Evolutionary conservation across 30 jellyfish, hydroid and myxozoan species (phyloP).

Genomic region (Nemopilema nomurai): DNA sequence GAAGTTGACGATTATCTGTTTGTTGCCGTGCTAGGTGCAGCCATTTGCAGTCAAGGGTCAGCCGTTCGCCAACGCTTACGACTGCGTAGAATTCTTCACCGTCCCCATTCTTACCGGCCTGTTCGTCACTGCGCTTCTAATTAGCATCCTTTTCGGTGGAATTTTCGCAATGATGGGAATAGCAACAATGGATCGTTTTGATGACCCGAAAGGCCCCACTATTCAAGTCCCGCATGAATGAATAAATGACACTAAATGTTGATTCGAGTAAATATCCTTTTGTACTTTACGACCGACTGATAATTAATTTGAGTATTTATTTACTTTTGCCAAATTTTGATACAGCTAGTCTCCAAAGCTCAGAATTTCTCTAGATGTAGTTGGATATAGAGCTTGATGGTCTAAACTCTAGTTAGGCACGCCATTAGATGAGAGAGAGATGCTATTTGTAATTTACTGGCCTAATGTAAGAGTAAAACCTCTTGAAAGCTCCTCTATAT

Average conservation of each 20-base stretch:
- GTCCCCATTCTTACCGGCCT: slow-evolving; percentile 90
- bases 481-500: not conserved
- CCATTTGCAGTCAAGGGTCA: slow-evolving; percentile 55
- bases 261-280: not conserved
- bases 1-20: too few species aligned
- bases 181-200: slow-evolving; percentile 96
- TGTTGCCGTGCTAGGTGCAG: slow-evolving; percentile 65
- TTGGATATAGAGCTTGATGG: not conserved
- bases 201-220: slow-evolving; percentile 97
- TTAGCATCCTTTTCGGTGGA: slow-evolving; percentile 77
- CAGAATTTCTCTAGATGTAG: not conserved
- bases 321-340: not conserved
- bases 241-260: not conserved
- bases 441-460: too few species aligned
- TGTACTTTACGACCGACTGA: not conserved
- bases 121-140: slow-evolving; percentile 64
- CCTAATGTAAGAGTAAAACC: not conserved
- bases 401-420: not conserved
- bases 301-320: not conserved
- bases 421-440: too few species aligned
- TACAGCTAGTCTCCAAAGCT: not conserved
- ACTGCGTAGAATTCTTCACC: slow-evolving; percentile 88
- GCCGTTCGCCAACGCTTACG: slow-evolving; percentile 66
- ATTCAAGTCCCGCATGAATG: slow-evolving; percentile 90
- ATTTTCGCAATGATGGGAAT: slow-evolving; percentile 80